phyloP scores from a whole-genome alignment of 2,888 invertebrate genomes.

The Agrotis exclamationis region DNA sequence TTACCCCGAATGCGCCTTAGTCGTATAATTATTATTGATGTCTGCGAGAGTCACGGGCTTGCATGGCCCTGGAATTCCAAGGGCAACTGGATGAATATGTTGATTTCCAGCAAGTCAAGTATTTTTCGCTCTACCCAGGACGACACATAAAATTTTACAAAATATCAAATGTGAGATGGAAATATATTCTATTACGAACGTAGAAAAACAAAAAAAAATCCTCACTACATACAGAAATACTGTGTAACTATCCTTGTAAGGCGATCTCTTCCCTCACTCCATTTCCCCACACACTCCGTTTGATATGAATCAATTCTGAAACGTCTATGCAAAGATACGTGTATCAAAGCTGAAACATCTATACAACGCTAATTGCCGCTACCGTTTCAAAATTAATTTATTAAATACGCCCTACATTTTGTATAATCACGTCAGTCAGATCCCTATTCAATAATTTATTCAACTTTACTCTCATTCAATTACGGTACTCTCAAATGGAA shows the following conservation, averaged over 20 bases:
- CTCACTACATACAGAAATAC: too few species aligned
- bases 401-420: slow-evolving; percentile 28
- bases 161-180: too few species aligned
- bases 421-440: slow-evolving; percentile 16
- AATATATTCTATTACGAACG: too few species aligned
- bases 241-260: neutral
- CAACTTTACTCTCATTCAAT: slow-evolving; percentile 50
- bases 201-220: too few species aligned
- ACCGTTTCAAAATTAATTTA: slow-evolving; percentile 39
- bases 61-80: too few species aligned
- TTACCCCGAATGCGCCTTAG: too few species aligned
- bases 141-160: too few species aligned
- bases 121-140: too few species aligned
- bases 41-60: too few species aligned
- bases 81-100: too few species aligned
- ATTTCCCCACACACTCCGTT: neutral
- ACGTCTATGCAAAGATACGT: neutral
- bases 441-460: slow-evolving; percentile 52
- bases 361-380: slow-evolving; percentile 19
- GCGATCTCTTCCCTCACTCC: neutral
- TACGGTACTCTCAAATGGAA: slow-evolving; percentile 50
- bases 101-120: too few species aligned
- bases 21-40: too few species aligned
- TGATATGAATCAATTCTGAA: slow-evolving; percentile 2
- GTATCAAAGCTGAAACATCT: neutral